phyloP scores from a whole-genome alignment of 2,888 invertebrate species.

The Antheraea assamensis region DNA sequence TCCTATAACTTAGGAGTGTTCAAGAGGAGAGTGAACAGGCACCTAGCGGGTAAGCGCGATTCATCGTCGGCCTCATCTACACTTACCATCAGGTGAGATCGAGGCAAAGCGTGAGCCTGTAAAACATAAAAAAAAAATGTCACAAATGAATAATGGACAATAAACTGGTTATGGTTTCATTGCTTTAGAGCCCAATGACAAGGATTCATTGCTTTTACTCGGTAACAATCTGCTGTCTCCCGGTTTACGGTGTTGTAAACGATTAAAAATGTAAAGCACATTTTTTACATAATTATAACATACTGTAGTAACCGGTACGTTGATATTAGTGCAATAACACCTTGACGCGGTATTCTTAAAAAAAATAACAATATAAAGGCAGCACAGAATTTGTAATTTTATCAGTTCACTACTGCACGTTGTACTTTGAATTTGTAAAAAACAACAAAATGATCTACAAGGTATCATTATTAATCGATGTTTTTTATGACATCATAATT shows the following conservation, averaged over 20 bases:
- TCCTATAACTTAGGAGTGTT: too few species aligned
- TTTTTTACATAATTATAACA: not conserved
- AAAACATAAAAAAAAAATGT: too few species aligned
- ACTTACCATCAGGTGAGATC: too few species aligned
- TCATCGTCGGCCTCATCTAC: too few species aligned
- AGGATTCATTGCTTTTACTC: too few species aligned
- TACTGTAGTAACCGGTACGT: not conserved
- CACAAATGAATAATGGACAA: too few species aligned
- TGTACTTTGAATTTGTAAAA: slow-evolving; percentile 18
- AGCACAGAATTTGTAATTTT: slow-evolving; percentile 2
- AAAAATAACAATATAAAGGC: slow-evolving; percentile 23
- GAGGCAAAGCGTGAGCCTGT: too few species aligned
- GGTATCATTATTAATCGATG: not conserved
- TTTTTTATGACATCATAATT: not conserved
- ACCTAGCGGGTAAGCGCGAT: too few species aligned
- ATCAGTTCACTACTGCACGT: slow-evolving; percentile 10
- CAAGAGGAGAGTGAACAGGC: too few species aligned
- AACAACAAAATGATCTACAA: slow-evolving; percentile 12
- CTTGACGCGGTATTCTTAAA: slow-evolving; percentile 12
- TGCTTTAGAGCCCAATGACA: too few species aligned
- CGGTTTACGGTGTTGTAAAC: not conserved
- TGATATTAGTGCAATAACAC: not conserved
- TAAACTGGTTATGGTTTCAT: too few species aligned
- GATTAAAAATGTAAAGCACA: not conserved
- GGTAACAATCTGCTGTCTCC: too few species aligned